phyloP scores from a whole-genome alignment of 2,888 invertebrate species.

The Eupithecia tripunctaria region DNA sequence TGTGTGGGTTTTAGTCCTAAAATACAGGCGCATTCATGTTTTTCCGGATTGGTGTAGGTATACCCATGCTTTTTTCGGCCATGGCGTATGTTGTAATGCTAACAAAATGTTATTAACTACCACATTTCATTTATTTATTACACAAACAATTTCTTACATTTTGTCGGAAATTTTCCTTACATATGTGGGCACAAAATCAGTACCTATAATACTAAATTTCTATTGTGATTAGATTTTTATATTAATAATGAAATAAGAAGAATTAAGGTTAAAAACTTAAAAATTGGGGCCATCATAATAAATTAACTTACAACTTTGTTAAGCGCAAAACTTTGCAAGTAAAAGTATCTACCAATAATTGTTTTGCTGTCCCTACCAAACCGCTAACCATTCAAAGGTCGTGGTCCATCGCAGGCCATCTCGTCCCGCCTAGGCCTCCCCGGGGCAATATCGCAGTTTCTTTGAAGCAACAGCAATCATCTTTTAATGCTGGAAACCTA shows the following conservation, averaged over 20 bases:
- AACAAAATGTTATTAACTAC: too few species aligned
- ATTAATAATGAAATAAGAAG: background rate
- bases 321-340: background rate
- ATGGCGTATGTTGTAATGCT: too few species aligned
- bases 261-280: too few species aligned
- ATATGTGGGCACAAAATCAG: background rate
- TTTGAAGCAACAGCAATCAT: constrained; percentile 23
- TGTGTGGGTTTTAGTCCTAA: too few species aligned
- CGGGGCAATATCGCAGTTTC: constrained; percentile 17
- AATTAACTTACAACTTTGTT: background rate
- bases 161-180: too few species aligned
- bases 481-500: constrained; percentile 10
- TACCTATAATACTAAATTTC: too few species aligned
- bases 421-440: constrained; percentile 12
- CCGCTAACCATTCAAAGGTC: constrained; percentile 14
- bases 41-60: too few species aligned
- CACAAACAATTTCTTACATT: too few species aligned
- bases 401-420: constrained; percentile 22
- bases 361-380: constrained; percentile 17
- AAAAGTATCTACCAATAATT: background rate
- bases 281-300: background rate
- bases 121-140: too few species aligned
- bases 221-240: too few species aligned
- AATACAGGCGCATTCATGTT: too few species aligned
- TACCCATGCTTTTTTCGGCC: too few species aligned